Percentiles rank a stretch among this genome's conserved stretches.
Evolutionary conservation across 2,113 vertebrate species (phyloP).

Genomic region (Deroptyus accipitrinus): DNA sequence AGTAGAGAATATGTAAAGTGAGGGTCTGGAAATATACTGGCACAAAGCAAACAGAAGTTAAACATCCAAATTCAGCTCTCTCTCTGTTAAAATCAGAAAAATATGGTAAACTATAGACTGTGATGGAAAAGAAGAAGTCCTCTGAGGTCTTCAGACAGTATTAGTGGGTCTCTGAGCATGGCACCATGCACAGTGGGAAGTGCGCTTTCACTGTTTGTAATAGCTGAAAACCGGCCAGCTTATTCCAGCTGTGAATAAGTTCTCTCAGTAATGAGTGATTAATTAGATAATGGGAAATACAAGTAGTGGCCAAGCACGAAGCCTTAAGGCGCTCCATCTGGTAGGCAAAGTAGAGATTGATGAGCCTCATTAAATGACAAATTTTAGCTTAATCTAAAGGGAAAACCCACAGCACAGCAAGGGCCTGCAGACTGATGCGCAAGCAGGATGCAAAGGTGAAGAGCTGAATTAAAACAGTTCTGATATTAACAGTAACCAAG

Average conservation of each 20-base stretch:
- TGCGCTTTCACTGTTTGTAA: not conserved
- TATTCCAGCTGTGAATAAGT: not conserved
- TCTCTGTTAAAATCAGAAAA: not conserved
- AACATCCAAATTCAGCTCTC: not conserved
- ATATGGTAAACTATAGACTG: not conserved
- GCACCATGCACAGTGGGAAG: fast-evolving
- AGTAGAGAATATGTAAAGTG: not conserved
- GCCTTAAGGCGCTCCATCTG: not conserved
- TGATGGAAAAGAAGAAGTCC: not conserved
- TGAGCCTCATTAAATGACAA: conserved; percentile 9
- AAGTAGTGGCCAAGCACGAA: not conserved
- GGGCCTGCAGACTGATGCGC: not conserved
- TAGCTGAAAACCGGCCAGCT: not conserved
- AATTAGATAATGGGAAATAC: not conserved
- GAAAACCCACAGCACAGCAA: not conserved
- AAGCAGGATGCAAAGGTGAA: not conserved
- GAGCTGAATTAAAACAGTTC: not conserved
- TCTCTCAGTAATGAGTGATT: not conserved
- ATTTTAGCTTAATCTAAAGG: not conserved
- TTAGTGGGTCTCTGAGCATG: not conserved
- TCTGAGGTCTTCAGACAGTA: not conserved
- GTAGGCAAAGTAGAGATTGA: not conserved
- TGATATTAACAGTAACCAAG: not conserved
- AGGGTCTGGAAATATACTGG: not conserved
- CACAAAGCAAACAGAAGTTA: not conserved